These are phyloP conservation scores for Enteromius viviparus DNA, from an alignment of 2,797 vertebrate genomes.

Conservation along the genomic window DNA sequence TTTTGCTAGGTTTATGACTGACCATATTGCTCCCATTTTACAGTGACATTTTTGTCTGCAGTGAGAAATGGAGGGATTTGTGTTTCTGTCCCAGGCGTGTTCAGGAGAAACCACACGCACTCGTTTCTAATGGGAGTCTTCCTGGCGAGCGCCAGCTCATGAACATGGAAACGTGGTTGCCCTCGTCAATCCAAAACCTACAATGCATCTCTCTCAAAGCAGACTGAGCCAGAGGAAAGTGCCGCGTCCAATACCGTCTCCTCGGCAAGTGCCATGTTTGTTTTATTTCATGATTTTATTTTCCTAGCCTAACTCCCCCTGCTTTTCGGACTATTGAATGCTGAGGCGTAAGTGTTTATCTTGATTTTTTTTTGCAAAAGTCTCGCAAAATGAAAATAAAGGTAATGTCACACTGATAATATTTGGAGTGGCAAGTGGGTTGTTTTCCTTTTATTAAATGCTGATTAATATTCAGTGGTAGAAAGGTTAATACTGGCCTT, in stretches of 20 bases:
- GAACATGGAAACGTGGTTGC: conserved; percentile 66
- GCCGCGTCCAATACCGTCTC: conserved; percentile 56
- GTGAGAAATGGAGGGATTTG: conserved; percentile 38
- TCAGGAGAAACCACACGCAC: conserved; percentile 31
- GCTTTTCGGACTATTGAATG: conserved; percentile 64
- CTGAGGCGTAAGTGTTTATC: conserved; percentile 66
- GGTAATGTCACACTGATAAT: conserved; percentile 83
- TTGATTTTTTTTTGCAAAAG: conserved; percentile 70
- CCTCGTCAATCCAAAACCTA: conserved; percentile 53
- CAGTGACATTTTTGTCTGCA: conserved; percentile 32
- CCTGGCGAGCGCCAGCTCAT: conserved; percentile 45
- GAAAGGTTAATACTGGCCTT: conserved; percentile 88
- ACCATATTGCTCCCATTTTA: conserved; percentile 39
- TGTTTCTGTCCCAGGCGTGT: conserved; percentile 40
- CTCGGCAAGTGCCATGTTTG: conserved; percentile 71
- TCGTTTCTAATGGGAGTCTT: conserved; percentile 42
- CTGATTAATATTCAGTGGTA: conserved; percentile 96
- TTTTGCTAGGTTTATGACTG: conserved; percentile 35
- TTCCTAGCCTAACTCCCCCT: conserved; percentile 54
- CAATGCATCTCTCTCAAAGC: conserved; percentile 32
- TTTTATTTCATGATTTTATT: conserved; percentile 70
- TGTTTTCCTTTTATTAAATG: conserved; percentile 95
- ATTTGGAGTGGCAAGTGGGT: conserved; percentile 90
- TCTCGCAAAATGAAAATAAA: conserved; percentile 75
- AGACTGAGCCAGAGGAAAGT: conserved; percentile 35